Evolutionary conservation across 2,888 invertebrate genomes (phyloP).

Genomic region (Pandemis cinnamomeana): DNA sequence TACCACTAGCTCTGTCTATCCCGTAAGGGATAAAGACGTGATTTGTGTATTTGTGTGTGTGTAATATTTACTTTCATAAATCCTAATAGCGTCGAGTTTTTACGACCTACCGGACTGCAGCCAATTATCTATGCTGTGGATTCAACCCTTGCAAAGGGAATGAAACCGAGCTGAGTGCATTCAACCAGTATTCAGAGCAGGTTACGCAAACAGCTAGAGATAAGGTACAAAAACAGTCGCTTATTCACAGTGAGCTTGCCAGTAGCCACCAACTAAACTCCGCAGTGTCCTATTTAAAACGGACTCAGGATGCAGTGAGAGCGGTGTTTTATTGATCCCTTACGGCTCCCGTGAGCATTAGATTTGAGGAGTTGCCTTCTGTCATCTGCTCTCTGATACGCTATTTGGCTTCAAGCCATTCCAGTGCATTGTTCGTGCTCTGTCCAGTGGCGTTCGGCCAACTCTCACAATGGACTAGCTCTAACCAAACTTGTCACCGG

Average conservation of each 20-base stretch:
- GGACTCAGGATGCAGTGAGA: conserved; percentile 57
- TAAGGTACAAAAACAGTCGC: conserved; percentile 54
- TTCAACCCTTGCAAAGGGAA: conserved; percentile 50
- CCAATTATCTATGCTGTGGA: conserved; percentile 47
- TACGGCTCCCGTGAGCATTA: neutral
- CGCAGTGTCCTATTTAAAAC: conserved; percentile 65
- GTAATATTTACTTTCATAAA: no score
- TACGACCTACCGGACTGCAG: neutral
- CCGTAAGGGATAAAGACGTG: no score
- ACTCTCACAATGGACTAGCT: conserved; percentile 42
- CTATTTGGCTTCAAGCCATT: conserved; percentile 54
- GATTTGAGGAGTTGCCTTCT: conserved; percentile 45
- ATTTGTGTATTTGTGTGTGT: no score
- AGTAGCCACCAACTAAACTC: conserved; percentile 47
- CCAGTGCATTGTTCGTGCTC: conserved; percentile 51
- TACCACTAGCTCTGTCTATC: no score
- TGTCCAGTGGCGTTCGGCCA: conserved; percentile 49
- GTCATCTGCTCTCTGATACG: conserved; percentile 46
- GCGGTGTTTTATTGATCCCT: conserved; percentile 49
- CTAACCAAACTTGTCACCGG: conserved; percentile 8
- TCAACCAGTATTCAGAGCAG: conserved; percentile 49
- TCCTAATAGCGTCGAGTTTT: neutral
- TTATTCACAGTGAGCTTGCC: conserved; percentile 56
- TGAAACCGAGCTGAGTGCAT: conserved; percentile 44
- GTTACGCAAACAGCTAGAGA: conserved; percentile 69